Base-by-base conservation (phyloP, 2,797 vertebrate genomes). In the Furcifer pardalis region DNA sequence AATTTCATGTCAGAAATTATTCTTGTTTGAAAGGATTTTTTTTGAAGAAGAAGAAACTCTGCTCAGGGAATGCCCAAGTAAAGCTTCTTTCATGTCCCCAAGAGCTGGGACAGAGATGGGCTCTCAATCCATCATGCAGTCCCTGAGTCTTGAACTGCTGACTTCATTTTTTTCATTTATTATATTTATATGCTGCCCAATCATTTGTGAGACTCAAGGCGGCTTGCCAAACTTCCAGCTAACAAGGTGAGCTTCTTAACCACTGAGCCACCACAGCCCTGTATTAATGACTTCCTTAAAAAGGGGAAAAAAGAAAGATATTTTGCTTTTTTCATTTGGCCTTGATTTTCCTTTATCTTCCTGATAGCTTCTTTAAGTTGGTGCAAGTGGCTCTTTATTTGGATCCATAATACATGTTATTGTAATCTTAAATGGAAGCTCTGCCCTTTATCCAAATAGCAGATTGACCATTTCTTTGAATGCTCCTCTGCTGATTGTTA, bases 211-310 rank as follows among this genome's bases (percentile, higher is more conserved):
- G n/a, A n/a, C n/a, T n/a, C n/a, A n/a, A n/a, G n/a, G n/a, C n/a
- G n/a, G n/a, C n/a, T n/a, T n/a, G n/a, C n/a, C n/a, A n/a, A n/a
- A n/a, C n/a, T n/a, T n/a, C n/a, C 60, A 63, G 8, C 30, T 63
- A 63, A 63, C 25, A 32, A 68, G 32, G 83, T 86, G 89, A 49
- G 62, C 74, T 89, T 85, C 84, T 78, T 68, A 85, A 91, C 91
- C 4, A 32, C 1, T 66, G n/a, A 6, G 32, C n/a, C n/a, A n/a
- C n/a, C n/a, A n/a, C n/a, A n/a, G n/a, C 90, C 90, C 76, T 83
- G 77, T 81, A 89, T 92, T 90, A 90, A 85, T 93, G 92, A 90
- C 71, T 68, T 63, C 49, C 7, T 87, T 79, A 91, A 27, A 74
- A 52, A 74, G 82, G 21, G 15, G 21, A 17, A 56, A 19, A 21